These are phyloP conservation scores for Anolis apletophallus DNA, from an alignment of 2,797 vertebrate genomes.

Conservation along the genomic window DNA sequence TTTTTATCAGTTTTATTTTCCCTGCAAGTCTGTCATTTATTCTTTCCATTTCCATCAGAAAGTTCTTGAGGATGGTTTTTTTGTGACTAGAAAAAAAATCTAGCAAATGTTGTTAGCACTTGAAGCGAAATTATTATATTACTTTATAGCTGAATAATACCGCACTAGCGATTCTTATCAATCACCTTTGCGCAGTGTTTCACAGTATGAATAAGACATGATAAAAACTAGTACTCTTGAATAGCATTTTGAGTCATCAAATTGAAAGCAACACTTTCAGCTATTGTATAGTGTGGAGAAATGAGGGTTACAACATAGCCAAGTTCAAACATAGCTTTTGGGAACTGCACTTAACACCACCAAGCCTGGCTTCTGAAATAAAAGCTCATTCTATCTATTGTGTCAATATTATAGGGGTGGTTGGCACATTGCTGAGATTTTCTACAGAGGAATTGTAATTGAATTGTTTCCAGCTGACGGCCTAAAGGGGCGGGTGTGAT, in stretches of 20 bases:
- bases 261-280: neutral
- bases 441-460: neutral
- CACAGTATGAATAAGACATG: neutral
- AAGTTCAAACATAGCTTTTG: neutral
- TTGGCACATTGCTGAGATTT: neutral
- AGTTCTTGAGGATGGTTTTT: neutral
- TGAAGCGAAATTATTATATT: neutral
- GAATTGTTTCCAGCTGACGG: neutral
- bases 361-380: constrained; percentile 1
- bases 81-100: neutral
- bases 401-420: neutral
- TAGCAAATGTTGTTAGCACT: neutral
- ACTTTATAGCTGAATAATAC: constrained; percentile 7
- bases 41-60: constrained; percentile 16
- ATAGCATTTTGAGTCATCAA: neutral
- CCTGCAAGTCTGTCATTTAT: neutral
- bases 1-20: constrained; percentile 41
- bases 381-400: neutral
- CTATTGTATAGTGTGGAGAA: neutral
- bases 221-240: constrained; percentile 21
- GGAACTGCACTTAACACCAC: neutral
- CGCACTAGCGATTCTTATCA: neutral
- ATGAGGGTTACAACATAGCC: neutral
- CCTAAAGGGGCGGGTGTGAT: neutral
- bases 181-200: neutral